phyloP scores from a whole-genome alignment of 2,797 vertebrate species.

The Botia kubotai region DNA sequence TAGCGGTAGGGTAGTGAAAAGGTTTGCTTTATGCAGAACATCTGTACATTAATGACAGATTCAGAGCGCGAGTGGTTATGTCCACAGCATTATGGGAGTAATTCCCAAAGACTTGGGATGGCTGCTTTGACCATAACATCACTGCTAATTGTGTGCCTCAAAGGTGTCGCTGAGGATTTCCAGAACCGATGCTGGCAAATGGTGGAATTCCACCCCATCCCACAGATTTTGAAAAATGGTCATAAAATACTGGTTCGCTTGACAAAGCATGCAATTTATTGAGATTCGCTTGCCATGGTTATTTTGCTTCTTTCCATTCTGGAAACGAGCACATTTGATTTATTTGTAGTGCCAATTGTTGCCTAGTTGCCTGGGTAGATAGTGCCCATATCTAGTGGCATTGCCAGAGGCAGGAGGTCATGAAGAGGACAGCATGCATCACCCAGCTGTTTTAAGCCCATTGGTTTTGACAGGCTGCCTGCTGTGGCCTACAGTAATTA shows the following conservation, averaged over 20 bases:
- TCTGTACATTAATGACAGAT: slow-evolving; percentile 50
- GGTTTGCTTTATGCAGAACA: slow-evolving; percentile 52
- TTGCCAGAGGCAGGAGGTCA: slow-evolving; percentile 55
- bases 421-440: slow-evolving; percentile 57
- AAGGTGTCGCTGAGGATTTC: slow-evolving; percentile 75
- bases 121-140: slow-evolving; percentile 70
- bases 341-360: slow-evolving; percentile 31
- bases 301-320: slow-evolving; percentile 41
- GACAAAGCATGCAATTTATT: slow-evolving; percentile 53
- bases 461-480: slow-evolving; percentile 61
- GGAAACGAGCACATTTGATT: slow-evolving; percentile 31
- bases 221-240: slow-evolving; percentile 68
- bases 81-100: slow-evolving; percentile 57
- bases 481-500: slow-evolving; percentile 57
- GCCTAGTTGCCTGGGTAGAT: slow-evolving; percentile 28
- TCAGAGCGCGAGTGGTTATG: slow-evolving; percentile 27
- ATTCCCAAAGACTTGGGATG: slow-evolving; percentile 54
- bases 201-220: slow-evolving; percentile 60
- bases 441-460: slow-evolving; percentile 59
- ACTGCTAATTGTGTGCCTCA: slow-evolving; percentile 68
- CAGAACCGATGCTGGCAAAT: slow-evolving; percentile 68
- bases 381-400: slow-evolving; percentile 45
- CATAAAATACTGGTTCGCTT: slow-evolving; percentile 60
- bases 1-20: slow-evolving; percentile 10
- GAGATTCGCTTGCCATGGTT: slow-evolving; percentile 48